phyloP scores from a whole-genome alignment of 2,113 vertebrate genomes.

The Xiphophorus maculatus region DNA sequence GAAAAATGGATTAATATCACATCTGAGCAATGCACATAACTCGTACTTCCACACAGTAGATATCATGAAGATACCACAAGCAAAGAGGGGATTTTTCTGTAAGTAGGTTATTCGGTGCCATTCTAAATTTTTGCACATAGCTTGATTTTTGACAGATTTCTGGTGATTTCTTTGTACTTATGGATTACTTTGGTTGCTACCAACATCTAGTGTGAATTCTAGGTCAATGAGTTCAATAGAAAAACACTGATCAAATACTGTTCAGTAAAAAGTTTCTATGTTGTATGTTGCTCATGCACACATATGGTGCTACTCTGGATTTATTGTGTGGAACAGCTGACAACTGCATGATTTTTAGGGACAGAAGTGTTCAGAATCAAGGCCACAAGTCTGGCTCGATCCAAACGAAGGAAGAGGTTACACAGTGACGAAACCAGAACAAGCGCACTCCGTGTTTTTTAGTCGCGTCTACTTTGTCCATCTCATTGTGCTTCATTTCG shows the following conservation, averaged over 20 bases:
- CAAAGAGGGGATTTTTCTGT: not conserved
- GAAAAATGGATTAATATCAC: too few relatives aligned
- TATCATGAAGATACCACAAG: not conserved
- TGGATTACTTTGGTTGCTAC: not conserved
- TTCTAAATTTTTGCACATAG: not conserved
- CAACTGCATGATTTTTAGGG: conserved; percentile 5
- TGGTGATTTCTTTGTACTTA: not conserved
- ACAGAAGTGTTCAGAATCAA: conserved; percentile 13
- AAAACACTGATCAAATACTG: not conserved
- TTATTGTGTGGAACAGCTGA: conserved; percentile 22
- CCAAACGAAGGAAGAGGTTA: conserved; percentile 22
- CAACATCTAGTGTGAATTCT: not conserved
- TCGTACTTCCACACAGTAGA: not conserved
- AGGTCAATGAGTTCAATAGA: not conserved
- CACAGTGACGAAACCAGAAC: conserved; percentile 15
- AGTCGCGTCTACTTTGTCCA: conserved; percentile 50
- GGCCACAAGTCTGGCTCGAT: conserved; percentile 16
- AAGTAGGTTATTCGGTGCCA: not conserved
- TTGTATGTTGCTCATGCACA: conserved; percentile 26
- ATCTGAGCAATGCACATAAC: too few relatives aligned
- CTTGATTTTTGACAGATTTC: not conserved
- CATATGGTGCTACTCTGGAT: conserved; percentile 2
- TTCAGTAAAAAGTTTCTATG: not conserved
- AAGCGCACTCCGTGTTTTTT: conserved; percentile 37
- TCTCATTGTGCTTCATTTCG: conserved; percentile 49